Evolutionary conservation across 1,140 invertebrate species (phyloP).

Genomic region (Drosophila pallidifrons): DNA sequence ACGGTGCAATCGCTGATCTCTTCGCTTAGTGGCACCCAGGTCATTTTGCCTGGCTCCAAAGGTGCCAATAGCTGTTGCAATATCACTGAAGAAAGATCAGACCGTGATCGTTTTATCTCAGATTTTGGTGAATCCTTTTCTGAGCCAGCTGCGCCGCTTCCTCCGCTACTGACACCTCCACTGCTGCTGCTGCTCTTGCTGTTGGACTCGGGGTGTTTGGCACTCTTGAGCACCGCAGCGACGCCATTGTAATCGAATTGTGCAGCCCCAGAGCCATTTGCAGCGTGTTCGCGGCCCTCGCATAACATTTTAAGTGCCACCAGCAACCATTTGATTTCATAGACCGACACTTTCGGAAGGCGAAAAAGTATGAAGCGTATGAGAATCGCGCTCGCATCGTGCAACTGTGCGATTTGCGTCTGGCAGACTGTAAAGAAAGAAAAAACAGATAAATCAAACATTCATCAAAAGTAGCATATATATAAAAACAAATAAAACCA

Average conservation of each 20-base stretch:
- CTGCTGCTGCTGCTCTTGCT: conserved; percentile 65
- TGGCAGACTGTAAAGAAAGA: conserved; percentile 86
- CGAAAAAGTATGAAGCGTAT: conserved; percentile 79
- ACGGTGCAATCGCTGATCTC: conserved; percentile 78
- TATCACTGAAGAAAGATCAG: conserved; percentile 88
- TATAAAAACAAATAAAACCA: conserved; percentile 13
- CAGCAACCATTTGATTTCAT: conserved; percentile 80
- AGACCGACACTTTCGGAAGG: conserved; percentile 72
- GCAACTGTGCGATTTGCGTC: conserved; percentile 86
- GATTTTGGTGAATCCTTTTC: conserved; percentile 87
- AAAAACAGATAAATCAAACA: conserved; percentile 38
- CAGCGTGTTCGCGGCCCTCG: conserved; percentile 59
- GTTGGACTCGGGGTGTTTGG: conserved; percentile 72
- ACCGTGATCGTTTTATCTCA: conserved; percentile 87
- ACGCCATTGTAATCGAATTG: conserved; percentile 78
- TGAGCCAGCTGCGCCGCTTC: conserved; percentile 45
- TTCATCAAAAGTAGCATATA: conserved; percentile 9
- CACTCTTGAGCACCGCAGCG: conserved; percentile 66
- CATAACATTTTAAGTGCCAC: conserved; percentile 80
- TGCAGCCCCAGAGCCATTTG: conserved; percentile 18
- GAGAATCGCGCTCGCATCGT: conserved; percentile 76
- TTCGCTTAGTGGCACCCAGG: conserved; percentile 81
- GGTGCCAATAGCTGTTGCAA: conserved; percentile 89
- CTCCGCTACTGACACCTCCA: conserved; percentile 58
- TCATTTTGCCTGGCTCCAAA: conserved; percentile 84